Evolutionary conservation across 2,113 vertebrate genomes (phyloP).

Genomic region (Cyprinodon tularosa): DNA sequence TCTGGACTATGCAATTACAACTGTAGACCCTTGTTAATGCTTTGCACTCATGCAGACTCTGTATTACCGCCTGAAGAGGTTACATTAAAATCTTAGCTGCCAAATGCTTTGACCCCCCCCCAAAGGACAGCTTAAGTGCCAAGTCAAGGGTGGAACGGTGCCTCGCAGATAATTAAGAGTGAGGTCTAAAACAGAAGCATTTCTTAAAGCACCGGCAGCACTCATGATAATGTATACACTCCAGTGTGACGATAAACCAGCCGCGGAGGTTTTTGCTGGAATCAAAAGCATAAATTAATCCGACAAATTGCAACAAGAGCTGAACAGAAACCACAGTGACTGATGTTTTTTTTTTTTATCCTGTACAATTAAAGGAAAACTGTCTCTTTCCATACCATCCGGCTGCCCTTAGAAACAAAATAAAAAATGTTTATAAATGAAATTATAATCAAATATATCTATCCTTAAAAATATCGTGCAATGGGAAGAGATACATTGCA

Average conservation of each 20-base stretch:
- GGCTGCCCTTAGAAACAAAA: not conserved
- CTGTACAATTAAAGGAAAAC: not conserved
- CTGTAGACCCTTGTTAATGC: conserved; percentile 21
- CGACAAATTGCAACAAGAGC: conserved; percentile 8
- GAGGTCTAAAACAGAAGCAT: conserved; percentile 23
- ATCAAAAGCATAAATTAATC: conserved; percentile 72
- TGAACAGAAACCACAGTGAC: conserved; percentile 16
- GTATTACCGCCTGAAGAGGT: conserved; percentile 40
- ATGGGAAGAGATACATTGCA: not conserved
- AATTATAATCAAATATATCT: not conserved
- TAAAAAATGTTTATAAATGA: not conserved
- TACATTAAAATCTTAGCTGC: conserved; percentile 38
- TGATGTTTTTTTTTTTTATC: not conserved
- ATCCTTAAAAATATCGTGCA: not conserved
- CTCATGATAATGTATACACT: conserved; percentile 18
- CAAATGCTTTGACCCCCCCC: conserved; percentile 55
- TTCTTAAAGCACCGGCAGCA: conserved; percentile 26
- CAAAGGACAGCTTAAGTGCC: conserved; percentile 56
- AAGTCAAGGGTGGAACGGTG: conserved; percentile 46
- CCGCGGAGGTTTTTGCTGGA: conserved; percentile 65
- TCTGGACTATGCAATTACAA: conserved; percentile 16
- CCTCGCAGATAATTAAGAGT: conserved; percentile 56
- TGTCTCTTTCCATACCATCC: conserved; percentile 37
- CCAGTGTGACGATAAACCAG: conserved; percentile 15
- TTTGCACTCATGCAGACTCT: conserved; percentile 28